Evolutionary conservation across 92 coral and sea anemone genomes (phyloP), one percentile per base, ranked within the genome.

Genomic region (Desmophyllum pertusum): DNA sequence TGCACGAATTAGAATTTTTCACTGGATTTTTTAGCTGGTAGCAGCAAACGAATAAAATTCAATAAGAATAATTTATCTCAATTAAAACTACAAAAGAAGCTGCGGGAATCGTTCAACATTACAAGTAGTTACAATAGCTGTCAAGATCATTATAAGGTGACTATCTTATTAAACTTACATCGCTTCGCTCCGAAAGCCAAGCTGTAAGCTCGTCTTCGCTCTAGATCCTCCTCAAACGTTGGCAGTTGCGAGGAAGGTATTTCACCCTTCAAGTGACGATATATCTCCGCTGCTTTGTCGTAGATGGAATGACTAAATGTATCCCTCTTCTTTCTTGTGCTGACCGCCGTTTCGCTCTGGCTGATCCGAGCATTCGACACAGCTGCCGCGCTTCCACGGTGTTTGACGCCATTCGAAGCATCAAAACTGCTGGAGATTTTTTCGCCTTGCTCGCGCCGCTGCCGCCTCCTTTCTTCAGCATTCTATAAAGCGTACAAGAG

Each of bases 161-260:
- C 71, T 33, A 65, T n/a, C n/a, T n/a, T n/a, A n/a, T 38, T 7
- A 6, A 61, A 81, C 98, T 96, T 80, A 96, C 98, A 96, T 90
- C 98, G 83, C 87, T 96, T 96, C 11, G 98, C 95, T 38, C 98
- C 98, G 70, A 96, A 96, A 19, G 98, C 98, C 87, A 96, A 80
- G 87, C 98, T 96, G 77, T 96, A 96, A 19, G 98, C 96, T 52
- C 98, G 84, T 83, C 98, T 78, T 77, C 98, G 85, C 48, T 94
- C 98, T 39, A 95, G 72, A 64, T 96, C 98, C 29, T 96, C 98
- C 5, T 90, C 92, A 87, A 96, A 96, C 17, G 91, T 86, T 30
- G 98, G 98, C 21, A 96, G 87, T 48, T 88, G 86, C 51, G 95
- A 84, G 36, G 95, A 81, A 0, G 93, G 66, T 37, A 93, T 76